Evolutionary conservation across 2,888 invertebrate species (phyloP), one percentile per base, ranked within the genome.

Genomic region (Metallyticus violacea): DNA sequence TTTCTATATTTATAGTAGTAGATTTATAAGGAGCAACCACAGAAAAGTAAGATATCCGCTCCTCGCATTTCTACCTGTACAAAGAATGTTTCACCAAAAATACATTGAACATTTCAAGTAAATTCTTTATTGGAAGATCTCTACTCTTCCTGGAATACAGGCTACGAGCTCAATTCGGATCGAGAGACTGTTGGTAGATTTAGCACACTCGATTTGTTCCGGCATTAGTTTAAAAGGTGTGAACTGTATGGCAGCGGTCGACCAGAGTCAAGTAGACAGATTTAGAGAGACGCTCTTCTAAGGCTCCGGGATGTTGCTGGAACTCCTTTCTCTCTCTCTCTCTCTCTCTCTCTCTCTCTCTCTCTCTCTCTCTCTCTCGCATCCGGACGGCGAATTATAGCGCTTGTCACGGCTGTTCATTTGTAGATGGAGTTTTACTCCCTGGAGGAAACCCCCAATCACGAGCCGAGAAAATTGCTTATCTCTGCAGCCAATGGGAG

Each of bases 371-470:
- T 85, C 85, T 86, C 87, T 62, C 87, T 88, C 87, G 86, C 87
- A 88, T 91, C 91, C 91, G 91, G 91, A 91, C 92, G 92, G 93
- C 93, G 93, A 94, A 94, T 94, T 94, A 94, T 94, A 93, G 94
- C 94, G 93, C 94, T 94, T 94, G 94, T 94, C 94, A 94, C 94
- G 94, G 93, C 93, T 94, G 94, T 94, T 94, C 94, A 94, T 94
- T 94, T 94, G 94, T 94, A 94, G 94, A 94, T 94, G 94, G 94
- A 94, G 94, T 94, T 94, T 94, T 93, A 93, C 93, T 93, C 94
- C 94, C 94, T 90, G 30, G 91, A 93, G 93, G 93, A 92, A 92
- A 93, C 91, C 93, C 94, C 94, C 94, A 94, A 94, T 94, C 94
- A 94, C 94, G 93, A 94, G 93, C 93, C 93, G 93, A 94, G 94